Conservation (phyloP, 2,797 vertebrate species). For the Myiotriccus ornatus region DNA sequence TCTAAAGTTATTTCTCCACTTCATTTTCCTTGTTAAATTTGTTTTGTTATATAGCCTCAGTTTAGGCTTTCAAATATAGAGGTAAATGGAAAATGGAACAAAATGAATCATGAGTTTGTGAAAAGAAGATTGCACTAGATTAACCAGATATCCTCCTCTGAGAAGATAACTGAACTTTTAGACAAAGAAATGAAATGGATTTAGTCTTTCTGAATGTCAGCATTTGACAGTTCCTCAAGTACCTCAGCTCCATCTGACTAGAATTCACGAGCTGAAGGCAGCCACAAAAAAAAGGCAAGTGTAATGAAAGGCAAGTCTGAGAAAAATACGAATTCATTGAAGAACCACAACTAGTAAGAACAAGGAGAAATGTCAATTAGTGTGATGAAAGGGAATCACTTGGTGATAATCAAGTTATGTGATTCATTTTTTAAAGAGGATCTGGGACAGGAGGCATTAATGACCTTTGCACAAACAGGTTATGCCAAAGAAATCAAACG, state of each 20-base stretch:
- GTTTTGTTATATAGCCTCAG: constrained; percentile 16
- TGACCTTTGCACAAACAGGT: neutral
- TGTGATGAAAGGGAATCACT: neutral
- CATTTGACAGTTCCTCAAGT: constrained; percentile 13
- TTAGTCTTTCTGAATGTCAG: constrained; percentile 35
- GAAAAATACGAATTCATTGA: neutral
- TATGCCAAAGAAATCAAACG: neutral
- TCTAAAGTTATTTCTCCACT: constrained; percentile 46
- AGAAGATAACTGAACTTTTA: constrained; percentile 13
- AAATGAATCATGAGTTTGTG: constrained; percentile 1
- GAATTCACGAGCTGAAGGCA: neutral
- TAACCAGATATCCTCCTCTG: neutral
- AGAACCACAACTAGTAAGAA: neutral
- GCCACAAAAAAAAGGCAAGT: neutral
- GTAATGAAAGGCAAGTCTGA: neutral
- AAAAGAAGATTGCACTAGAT: constrained; percentile 24
- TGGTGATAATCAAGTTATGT: neutral
- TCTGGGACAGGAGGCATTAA: neutral
- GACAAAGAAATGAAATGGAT: constrained; percentile 41
- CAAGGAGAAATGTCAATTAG: neutral
- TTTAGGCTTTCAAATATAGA: constrained; percentile 3
- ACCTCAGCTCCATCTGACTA: neutral
- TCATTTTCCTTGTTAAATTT: constrained; percentile 41
- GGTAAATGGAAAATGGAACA: neutral
- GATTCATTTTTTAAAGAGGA: neutral